These are phyloP conservation scores for Cephalopachus bancanus DNA, from an alignment of 2,797 vertebrate genomes.

Conservation along the genomic window DNA sequence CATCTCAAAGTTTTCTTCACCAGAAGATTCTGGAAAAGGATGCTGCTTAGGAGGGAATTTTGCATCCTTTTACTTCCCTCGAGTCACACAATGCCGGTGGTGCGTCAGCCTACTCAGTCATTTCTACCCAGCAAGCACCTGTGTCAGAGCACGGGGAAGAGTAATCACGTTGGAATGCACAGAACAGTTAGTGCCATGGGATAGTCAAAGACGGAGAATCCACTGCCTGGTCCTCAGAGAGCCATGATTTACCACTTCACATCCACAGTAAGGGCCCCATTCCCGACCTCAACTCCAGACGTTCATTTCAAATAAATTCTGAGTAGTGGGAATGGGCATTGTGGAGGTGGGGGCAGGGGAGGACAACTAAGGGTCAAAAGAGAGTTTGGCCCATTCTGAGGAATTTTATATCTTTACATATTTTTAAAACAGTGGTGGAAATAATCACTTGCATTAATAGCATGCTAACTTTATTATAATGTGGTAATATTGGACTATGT, in stretches of 20 bases:
- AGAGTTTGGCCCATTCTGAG: background rate
- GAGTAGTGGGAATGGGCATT: background rate
- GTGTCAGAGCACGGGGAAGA: background rate
- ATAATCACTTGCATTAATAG: background rate
- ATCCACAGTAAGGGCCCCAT: background rate
- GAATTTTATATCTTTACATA: background rate
- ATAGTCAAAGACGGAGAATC: background rate
- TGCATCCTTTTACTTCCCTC: background rate
- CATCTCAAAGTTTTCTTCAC: constrained; percentile 1
- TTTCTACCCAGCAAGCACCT: background rate
- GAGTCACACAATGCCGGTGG: background rate
- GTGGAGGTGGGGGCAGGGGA: background rate
- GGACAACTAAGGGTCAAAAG: background rate
- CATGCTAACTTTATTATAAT: background rate
- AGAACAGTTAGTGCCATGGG: background rate
- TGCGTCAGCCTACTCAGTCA: background rate
- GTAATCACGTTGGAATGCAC: background rate
- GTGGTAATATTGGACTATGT: background rate
- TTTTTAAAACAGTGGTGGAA: background rate
- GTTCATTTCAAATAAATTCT: background rate
- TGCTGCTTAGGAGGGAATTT: constrained; percentile 4
- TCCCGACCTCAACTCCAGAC: background rate
- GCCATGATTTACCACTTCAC: background rate
- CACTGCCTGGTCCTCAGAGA: background rate
- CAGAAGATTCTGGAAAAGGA: background rate